Evolutionary conservation across 2,113 vertebrate species (phyloP).

Genomic region (Panthera tigris): DNA sequence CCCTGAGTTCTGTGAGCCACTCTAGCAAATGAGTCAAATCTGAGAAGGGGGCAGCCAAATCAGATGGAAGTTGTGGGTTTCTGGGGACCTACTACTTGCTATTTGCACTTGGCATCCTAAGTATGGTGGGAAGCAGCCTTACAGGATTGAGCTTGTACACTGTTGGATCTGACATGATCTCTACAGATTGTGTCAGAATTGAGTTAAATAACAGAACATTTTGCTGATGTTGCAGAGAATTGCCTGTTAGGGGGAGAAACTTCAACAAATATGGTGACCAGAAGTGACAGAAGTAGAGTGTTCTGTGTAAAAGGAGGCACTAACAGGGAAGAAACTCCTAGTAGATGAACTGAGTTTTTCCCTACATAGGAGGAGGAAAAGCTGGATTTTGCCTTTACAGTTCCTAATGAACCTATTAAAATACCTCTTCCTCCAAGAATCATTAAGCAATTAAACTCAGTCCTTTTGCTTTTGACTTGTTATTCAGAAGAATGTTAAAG

Average conservation of each 20-base stretch:
- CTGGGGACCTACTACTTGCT: not conserved
- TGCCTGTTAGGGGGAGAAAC: not conserved
- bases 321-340: not conserved
- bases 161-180: not conserved
- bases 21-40: not conserved
- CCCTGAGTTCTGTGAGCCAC: not conserved
- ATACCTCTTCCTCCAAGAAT: not conserved
- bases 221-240: too few species aligned
- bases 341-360: not conserved
- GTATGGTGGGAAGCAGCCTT: not conserved
- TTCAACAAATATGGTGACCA: not conserved
- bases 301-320: not conserved
- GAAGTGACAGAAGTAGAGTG: not conserved
- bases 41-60: not conserved
- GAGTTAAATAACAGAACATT: not conserved
- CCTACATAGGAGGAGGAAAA: not conserved
- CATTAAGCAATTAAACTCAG: conserved; percentile 21
- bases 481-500: conserved; percentile 60
- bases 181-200: not conserved
- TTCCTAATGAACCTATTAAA: conserved; percentile 40
- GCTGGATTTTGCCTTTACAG: not conserved
- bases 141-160: not conserved
- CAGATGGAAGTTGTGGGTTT: not conserved
- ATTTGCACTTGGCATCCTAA: not conserved
- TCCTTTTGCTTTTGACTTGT: conserved; percentile 64